Evolutionary conservation across 2,888 invertebrate species (phyloP).

Genomic region (Oscheius sp.): DNA sequence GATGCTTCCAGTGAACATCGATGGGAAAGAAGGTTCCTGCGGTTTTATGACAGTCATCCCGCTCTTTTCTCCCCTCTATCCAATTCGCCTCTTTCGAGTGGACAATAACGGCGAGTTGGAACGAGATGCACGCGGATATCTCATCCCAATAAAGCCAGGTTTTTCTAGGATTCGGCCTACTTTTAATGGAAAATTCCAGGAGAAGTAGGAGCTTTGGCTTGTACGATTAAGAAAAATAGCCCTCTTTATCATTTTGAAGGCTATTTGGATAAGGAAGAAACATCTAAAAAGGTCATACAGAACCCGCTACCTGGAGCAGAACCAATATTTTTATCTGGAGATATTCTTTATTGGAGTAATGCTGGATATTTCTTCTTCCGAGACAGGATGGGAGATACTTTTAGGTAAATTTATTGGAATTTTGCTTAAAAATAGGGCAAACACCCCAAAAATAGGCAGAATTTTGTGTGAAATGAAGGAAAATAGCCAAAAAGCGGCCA

Average conservation of each 20-base stretch:
- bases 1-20: slow-evolving; percentile 83
- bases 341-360: slow-evolving; percentile 26
- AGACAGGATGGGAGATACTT: slow-evolving; percentile 34
- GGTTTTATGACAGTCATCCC: slow-evolving; percentile 86
- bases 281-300: slow-evolving; percentile 87
- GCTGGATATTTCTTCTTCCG: slow-evolving; percentile 35
- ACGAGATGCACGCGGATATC: slow-evolving; percentile 84
- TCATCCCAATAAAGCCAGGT: slow-evolving; percentile 82
- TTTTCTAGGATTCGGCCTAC: too few species aligned
- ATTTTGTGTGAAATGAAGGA: too few species aligned
- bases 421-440: not conserved
- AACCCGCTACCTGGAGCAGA: slow-evolving; percentile 81
- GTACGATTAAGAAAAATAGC: slow-evolving; percentile 89
- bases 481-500: too few species aligned
- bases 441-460: too few species aligned
- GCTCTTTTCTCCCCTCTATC: slow-evolving; percentile 75
- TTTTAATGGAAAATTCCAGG: slow-evolving; percentile 73
- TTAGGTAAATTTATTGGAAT: not conserved
- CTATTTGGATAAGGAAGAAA: slow-evolving; percentile 86
- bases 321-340: slow-evolving; percentile 20
- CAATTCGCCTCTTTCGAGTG: slow-evolving; percentile 75
- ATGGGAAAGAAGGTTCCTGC: slow-evolving; percentile 90
- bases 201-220: slow-evolving; percentile 94
- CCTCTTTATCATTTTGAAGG: slow-evolving; percentile 92
- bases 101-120: slow-evolving; percentile 90